Evolutionary conservation across 2,888 invertebrate species (phyloP).

Genomic region (Drosophila niveifrons): DNA sequence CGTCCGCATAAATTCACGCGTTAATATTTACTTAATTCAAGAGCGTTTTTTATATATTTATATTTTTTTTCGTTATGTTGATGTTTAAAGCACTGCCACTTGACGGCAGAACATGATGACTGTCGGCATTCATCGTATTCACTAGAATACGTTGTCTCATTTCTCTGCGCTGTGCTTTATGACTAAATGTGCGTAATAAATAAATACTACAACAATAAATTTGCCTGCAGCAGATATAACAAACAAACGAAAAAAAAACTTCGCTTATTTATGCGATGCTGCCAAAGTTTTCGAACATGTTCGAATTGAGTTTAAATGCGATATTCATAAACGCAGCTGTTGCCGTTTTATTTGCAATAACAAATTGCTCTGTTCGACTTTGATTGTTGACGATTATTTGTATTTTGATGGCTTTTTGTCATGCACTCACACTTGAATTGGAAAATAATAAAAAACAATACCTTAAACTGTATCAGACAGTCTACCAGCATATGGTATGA

Average conservation of each 20-base stretch:
- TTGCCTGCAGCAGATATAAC: conserved; percentile 49
- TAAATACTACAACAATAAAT: conserved; percentile 68
- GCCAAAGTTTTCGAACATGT: conserved; percentile 67
- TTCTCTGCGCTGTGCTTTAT: conserved; percentile 64
- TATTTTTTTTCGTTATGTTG: conserved; percentile 34
- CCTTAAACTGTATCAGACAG: conserved; percentile 9
- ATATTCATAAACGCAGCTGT: conserved; percentile 71
- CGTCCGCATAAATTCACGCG: conserved; percentile 36
- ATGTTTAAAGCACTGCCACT: conserved; percentile 42
- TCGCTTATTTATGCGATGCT: conserved; percentile 66
- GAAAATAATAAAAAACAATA: conserved; percentile 20
- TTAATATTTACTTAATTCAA: conserved; percentile 50
- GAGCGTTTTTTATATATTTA: conserved; percentile 38
- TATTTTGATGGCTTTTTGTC: conserved; percentile 67
- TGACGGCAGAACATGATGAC: conserved; percentile 70
- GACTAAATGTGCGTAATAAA: conserved; percentile 74
- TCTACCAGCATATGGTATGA: conserved; percentile 12
- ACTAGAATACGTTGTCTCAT: conserved; percentile 48
- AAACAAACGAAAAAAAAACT: conserved; percentile 29
- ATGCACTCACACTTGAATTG: conserved; percentile 47
- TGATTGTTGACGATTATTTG: conserved; percentile 70
- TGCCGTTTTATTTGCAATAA: conserved; percentile 62
- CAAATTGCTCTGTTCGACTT: conserved; percentile 56
- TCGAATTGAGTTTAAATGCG: conserved; percentile 57
- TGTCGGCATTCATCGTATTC: conserved; percentile 36